Conservation (phyloP, 2,888 invertebrate genomes). For the Caenorhabditis sinica region DNA sequence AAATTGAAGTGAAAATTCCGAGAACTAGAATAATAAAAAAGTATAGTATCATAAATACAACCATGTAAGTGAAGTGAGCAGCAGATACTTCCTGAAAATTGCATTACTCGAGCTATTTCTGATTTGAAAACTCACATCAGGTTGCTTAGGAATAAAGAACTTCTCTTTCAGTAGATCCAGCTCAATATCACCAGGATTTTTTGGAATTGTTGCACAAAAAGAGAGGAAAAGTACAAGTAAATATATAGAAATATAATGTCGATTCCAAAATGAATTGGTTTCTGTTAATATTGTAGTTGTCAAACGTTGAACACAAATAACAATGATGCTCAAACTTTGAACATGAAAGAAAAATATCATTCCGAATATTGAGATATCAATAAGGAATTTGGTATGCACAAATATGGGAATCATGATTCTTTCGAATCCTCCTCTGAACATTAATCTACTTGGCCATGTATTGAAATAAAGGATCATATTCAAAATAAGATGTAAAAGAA, state of each 20-base stretch:
- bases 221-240: background rate
- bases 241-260: background rate
- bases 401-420: background rate
- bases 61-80: background rate
- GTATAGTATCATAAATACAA: background rate
- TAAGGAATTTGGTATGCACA: background rate
- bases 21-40: background rate
- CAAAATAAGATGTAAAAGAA: constrained; percentile 1
- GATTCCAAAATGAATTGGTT: constrained; percentile 2
- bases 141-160: background rate
- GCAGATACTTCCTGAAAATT: background rate
- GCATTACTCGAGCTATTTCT: background rate
- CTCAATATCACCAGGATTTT: background rate
- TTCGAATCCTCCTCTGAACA: background rate
- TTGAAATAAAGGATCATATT: constrained; percentile 11
- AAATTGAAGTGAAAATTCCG: background rate
- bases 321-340: constrained; percentile 20
- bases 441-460: constrained; percentile 5
- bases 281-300: constrained; percentile 17
- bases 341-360: constrained; percentile 16
- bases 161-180: background rate
- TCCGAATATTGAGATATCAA: background rate
- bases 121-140: background rate
- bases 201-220: background rate
- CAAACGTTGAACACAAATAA: constrained; percentile 8